phyloP scores from a whole-genome alignment of 2,888 invertebrate species.

The Thymelicus lineola region DNA sequence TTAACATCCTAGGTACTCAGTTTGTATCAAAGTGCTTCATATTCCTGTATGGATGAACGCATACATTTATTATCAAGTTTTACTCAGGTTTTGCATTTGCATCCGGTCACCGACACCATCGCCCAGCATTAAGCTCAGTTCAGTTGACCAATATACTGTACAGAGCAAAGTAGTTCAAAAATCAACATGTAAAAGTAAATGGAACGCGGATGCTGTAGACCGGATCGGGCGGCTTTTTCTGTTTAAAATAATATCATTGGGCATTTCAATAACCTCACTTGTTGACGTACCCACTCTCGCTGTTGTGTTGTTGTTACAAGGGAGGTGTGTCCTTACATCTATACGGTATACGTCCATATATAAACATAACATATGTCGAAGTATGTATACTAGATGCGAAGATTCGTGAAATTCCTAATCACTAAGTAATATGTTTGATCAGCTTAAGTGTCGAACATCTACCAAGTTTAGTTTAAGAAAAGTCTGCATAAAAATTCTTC shows the following conservation, averaged over 20 bases:
- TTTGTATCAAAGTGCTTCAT: too few species aligned
- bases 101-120: conserved; percentile 16
- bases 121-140: conserved; percentile 2
- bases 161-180: conserved; percentile 17
- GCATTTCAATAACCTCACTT: conserved; percentile 27
- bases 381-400: too few species aligned
- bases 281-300: conserved; percentile 11
- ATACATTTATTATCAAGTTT: neutral
- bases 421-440: too few species aligned
- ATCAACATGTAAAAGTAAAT: conserved; percentile 29
- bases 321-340: conserved; percentile 23
- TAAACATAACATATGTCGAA: neutral
- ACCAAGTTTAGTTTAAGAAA: too few species aligned
- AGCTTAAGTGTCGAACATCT: too few species aligned
- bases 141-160: neutral
- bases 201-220: conserved; percentile 37
- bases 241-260: conserved; percentile 4
- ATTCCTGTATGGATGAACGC: neutral
- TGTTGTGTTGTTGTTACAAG: neutral
- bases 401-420: too few species aligned
- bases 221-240: conserved; percentile 27
- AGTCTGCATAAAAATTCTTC: too few species aligned
- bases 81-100: neutral
- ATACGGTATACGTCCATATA: neutral
- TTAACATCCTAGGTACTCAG: too few species aligned